phyloP scores from a whole-genome alignment of 2,888 invertebrate species.

The Drosophila kuntzei region DNA sequence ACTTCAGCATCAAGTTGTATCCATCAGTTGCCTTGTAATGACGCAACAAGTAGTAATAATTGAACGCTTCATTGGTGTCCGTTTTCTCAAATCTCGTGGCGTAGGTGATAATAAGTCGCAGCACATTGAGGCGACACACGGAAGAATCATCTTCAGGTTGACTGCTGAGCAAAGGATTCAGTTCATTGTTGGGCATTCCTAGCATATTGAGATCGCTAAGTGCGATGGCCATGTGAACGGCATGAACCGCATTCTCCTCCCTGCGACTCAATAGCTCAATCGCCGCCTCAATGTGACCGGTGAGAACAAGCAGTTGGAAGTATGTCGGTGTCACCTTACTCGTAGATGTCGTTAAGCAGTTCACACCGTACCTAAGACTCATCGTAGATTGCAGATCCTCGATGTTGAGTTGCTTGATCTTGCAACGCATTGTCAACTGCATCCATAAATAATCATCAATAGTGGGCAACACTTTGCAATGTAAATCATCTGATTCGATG shows the following conservation, averaged over 20 bases:
- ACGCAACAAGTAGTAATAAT: constrained; percentile 90
- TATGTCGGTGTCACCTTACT: constrained; percentile 95
- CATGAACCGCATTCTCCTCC: constrained; percentile 90
- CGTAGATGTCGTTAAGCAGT: constrained; percentile 95
- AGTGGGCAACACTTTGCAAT: constrained; percentile 94
- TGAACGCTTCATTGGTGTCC: constrained; percentile 94
- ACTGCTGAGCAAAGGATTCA: constrained; percentile 88
- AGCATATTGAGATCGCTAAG: constrained; percentile 93
- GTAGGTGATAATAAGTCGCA: constrained; percentile 93
- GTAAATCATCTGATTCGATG: constrained; percentile 94
- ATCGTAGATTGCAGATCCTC: constrained; percentile 93
- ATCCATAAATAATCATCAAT: constrained; percentile 98
- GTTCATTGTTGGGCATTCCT: constrained; percentile 90
- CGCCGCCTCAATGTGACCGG: constrained; percentile 98
- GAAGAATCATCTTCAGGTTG: constrained; percentile 87
- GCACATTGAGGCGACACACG: constrained; percentile 93
- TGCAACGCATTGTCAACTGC: constrained; percentile 89
- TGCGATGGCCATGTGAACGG: constrained; percentile 96
- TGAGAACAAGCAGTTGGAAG: constrained; percentile 92
- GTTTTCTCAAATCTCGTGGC: constrained; percentile 95
- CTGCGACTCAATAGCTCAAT: constrained; percentile 94
- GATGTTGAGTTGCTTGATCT: constrained; percentile 90
- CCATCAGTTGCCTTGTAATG: constrained; percentile 91
- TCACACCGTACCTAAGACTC: constrained; percentile 94
- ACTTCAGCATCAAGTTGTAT: constrained; percentile 93